Base-by-base conservation (phyloP, 2,888 invertebrate genomes). In the Macrosiphum euphorbiae region DNA sequence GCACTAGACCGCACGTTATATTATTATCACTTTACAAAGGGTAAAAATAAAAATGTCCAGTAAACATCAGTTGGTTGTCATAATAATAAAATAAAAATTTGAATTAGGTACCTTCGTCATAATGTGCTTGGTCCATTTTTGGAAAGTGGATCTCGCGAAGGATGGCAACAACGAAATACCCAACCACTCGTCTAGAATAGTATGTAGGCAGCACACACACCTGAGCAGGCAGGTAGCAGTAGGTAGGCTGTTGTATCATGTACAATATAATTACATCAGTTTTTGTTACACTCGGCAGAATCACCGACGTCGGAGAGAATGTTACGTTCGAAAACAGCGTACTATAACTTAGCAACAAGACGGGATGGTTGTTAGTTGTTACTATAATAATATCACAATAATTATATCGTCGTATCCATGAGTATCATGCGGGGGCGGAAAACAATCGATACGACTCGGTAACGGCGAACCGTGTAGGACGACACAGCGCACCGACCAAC, bases 101-200 rank as follows among this genome's bases (percentile, higher is more conserved):
- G 35, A 47, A n/a, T 67, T 35, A 78, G 20, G 78, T 78, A 92
- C 92, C 92, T 92, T 92, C 88, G 44, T 28, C 78, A n/a, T 78
- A 88, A n/a, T n/a, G 41, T 26, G 88, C 3, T 52, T 44, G 88
- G 78, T 92, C 92, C 92, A 92, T 92, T 88, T 92, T 92, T n/a
- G 92, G 92, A 78, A 78, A 78, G 92, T 78, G 11, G 88, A 92
- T 88, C 44, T 87, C 20, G 58, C 28, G 58, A n/a, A n/a, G 86
- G 44, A 55, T n/a, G 58, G n/a, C 47, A 55, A 44, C 44, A 5
- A 47, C 58, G 24, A 90, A 67, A 47, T 41, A 78, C 35, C 20
- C 3, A 35, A 78, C 35, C 35, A 26, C 20, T 78, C 26, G 90
- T n/a, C 16, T 35, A 24, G n/a, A 78, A 78, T 8, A 78, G n/a